These are phyloP conservation scores for Baronia brevicornis DNA, from an alignment of 2,888 invertebrate species.

Conservation along the genomic window DNA sequence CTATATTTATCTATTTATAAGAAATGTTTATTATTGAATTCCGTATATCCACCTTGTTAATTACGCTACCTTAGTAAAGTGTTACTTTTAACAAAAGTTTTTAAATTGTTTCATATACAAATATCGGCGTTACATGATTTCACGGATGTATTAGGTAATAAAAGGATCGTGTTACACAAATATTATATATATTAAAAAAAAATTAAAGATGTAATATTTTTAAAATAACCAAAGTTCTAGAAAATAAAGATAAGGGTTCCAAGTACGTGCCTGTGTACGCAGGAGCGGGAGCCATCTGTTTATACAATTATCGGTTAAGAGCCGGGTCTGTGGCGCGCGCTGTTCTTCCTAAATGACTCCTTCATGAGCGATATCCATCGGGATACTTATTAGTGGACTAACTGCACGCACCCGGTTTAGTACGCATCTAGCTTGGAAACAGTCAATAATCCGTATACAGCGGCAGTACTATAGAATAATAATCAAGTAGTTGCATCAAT, in stretches of 20 bases:
- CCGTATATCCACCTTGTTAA: no score
- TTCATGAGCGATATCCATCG: slow-evolving; percentile 62
- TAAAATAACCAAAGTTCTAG: background rate
- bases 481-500: slow-evolving; percentile 25
- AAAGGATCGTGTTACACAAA: no score
- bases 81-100: no score
- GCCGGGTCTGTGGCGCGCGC: slow-evolving; percentile 65
- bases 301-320: slow-evolving; percentile 73
- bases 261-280: slow-evolving; percentile 41
- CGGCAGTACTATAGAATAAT: slow-evolving; percentile 10
- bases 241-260: no score
- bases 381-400: slow-evolving; percentile 55
- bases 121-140: no score
- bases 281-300: slow-evolving; percentile 67
- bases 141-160: no score
- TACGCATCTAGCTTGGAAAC: slow-evolving; percentile 39
- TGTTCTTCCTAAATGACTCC: slow-evolving; percentile 73
- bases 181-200: no score
- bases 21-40: no score
- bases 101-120: no score
- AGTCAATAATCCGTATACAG: slow-evolving; percentile 15
- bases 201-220: no score
- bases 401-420: slow-evolving; percentile 48
- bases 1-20: no score
- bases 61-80: no score